Conservation (phyloP, 2,797 vertebrate species). For the Centropyge bicolor region DNA sequence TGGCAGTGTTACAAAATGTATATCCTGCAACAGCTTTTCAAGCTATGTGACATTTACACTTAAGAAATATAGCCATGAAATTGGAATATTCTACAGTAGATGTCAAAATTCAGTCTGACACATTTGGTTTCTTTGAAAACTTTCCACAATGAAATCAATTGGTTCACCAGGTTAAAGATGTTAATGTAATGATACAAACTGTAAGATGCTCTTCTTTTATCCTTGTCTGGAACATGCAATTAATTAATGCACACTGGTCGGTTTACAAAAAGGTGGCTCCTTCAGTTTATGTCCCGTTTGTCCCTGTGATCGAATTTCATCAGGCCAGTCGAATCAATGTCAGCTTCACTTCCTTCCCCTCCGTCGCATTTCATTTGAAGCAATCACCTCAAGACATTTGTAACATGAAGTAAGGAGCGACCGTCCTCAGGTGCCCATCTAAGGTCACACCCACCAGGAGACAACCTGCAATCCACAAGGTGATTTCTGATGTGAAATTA, state of each 20-base stretch:
- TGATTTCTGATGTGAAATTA: slow-evolving; percentile 27
- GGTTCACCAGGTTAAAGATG: background rate
- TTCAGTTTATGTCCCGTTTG: slow-evolving; percentile 26
- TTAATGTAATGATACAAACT: background rate
- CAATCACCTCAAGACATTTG: slow-evolving; percentile 52
- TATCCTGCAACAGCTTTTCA: too few relatives aligned
- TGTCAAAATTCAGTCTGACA: too few relatives aligned
- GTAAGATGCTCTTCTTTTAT: slow-evolving; percentile 10
- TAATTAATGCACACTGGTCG: slow-evolving; percentile 11
- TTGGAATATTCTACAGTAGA: background rate
- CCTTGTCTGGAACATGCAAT: slow-evolving; percentile 27
- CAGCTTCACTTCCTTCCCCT: slow-evolving; percentile 31
- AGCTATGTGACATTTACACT: background rate
- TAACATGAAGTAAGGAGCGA: slow-evolving; percentile 19
- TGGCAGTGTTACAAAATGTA: background rate
- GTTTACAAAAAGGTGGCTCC: background rate
- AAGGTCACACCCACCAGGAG: slow-evolving; percentile 39
- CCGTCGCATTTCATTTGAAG: slow-evolving; percentile 38
- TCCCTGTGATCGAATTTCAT: slow-evolving; percentile 57
- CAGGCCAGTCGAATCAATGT: slow-evolving; percentile 40
- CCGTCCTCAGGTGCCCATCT: slow-evolving; percentile 17
- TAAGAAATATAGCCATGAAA: background rate
- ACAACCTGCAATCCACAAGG: slow-evolving; percentile 12
- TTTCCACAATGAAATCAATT: too few relatives aligned
- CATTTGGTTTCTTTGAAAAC: too few relatives aligned